A percentile compares a stretch with the other conserved stretches of the same genome.
phyloP scores from a whole-genome alignment of 1,140 invertebrate species.

The Bombus terrestris region DNA sequence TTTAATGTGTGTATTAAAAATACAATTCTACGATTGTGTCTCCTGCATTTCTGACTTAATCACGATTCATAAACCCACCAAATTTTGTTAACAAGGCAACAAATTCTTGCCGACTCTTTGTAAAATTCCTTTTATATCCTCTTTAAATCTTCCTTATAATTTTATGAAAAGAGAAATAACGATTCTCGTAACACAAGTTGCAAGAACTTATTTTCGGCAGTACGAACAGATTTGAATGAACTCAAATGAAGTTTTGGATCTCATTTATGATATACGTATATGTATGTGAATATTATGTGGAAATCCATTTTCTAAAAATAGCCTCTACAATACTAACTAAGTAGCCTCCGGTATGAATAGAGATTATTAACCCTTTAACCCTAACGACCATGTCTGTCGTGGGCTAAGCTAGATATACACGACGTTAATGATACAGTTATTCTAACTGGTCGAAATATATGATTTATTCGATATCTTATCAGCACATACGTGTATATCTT shows the following conservation, averaged over 20 bases:
- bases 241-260: not conserved
- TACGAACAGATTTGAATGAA: not conserved
- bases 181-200: too few species aligned
- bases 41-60: too few species aligned
- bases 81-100: not conserved
- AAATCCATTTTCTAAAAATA: conserved; percentile 3
- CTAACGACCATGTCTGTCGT: not conserved
- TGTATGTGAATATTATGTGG: not conserved
- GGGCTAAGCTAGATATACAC: not conserved
- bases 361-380: conserved; percentile 35
- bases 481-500: not conserved
- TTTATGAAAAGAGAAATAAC: too few species aligned
- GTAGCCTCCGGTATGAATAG: not conserved
- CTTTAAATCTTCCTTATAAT: too few species aligned
- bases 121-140: too few species aligned
- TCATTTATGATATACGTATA: not conserved
- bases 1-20: too few species aligned
- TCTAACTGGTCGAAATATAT: not conserved
- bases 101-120: not conserved
- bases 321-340: not conserved
- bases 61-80: too few species aligned
- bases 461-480: not conserved
- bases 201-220: not conserved
- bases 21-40: not conserved
- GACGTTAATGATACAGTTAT: not conserved